Base-by-base conservation (phyloP, 92 coral and sea anemone species). In the Palythoa grandis region DNA sequence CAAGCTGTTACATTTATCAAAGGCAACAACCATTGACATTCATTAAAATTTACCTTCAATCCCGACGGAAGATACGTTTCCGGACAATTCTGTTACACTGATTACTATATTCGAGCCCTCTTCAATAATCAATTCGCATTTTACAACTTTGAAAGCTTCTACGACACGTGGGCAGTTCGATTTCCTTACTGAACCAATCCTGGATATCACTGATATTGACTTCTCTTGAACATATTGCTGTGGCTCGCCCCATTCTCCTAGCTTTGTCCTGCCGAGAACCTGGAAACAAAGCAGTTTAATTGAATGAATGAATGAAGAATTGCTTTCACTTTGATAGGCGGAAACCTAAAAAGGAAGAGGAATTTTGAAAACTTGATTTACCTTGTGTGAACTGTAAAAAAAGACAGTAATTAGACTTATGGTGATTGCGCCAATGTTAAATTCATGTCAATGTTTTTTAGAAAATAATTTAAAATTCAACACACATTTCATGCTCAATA, bases 171-270 rank as follows among this genome's bases (percentile, higher is more conserved):
- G 72, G 65, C 91, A 93, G 35, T 29, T 11, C 6, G 82, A 11
- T 29, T 39, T 57, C 35, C 54, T 60, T 25, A 88, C 11, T 2
- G 80, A 88, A 4, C 50, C 79, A 54, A 93, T 40, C 54, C 66
- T 14, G 23, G 88, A 52, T 14, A 23, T 35, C 19, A 89, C 84
- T 38, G 72, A 68, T 20, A 87, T 20, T 25, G 38, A 22, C 24
- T 76, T 86, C 63, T 58, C 22, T 29, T 70, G 78, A 72, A 56
- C 12, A 19, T 83, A 65, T 35, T 80, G 68, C 67, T 88, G 88
- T 22, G 90, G 89, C 24, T 68, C 72, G 13, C 93, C 93, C 77
- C 89, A 93, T 65, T 86, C 82, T 54, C 96, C 93, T 20, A 89
- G 58, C 68, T 77, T 80, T 50, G 93, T 80, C 52, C 54, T 72